phyloP scores from a whole-genome alignment of 2,797 vertebrate species.

The Myotis daubentonii region DNA sequence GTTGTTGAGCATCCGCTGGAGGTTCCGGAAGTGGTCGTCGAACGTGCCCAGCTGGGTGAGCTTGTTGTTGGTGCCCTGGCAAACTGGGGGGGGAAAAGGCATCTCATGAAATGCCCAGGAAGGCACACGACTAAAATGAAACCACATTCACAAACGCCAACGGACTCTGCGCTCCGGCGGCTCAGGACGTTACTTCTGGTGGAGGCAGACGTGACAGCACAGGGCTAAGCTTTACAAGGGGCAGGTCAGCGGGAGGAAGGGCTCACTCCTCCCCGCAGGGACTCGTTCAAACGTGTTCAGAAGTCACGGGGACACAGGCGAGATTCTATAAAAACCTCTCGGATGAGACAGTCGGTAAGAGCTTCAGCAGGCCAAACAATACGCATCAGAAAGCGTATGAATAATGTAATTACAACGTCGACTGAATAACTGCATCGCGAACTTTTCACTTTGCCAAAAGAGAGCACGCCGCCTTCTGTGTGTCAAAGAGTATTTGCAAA shows the following conservation, averaged over 20 bases:
- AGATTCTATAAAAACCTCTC: background rate
- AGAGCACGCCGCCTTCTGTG: background rate
- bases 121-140: background rate
- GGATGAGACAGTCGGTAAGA: background rate
- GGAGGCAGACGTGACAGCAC: background rate
- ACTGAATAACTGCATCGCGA: background rate
- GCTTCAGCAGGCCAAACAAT: background rate
- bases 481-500: background rate
- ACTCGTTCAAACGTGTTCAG: background rate
- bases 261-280: background rate
- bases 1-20: conserved; percentile 95
- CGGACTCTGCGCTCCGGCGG: background rate
- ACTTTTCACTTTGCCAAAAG: background rate
- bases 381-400: background rate
- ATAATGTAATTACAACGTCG: background rate
- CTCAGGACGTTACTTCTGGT: background rate
- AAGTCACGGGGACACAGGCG: background rate
- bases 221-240: background rate
- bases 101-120: background rate
- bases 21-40: conserved; percentile 93
- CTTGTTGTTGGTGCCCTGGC: conserved; percentile 92
- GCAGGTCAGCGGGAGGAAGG: background rate
- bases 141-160: background rate
- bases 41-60: conserved; percentile 90
- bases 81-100: conserved; percentile 86